phyloP scores from a whole-genome alignment of 2,113 vertebrate species.

The Melanocharis versteri region DNA sequence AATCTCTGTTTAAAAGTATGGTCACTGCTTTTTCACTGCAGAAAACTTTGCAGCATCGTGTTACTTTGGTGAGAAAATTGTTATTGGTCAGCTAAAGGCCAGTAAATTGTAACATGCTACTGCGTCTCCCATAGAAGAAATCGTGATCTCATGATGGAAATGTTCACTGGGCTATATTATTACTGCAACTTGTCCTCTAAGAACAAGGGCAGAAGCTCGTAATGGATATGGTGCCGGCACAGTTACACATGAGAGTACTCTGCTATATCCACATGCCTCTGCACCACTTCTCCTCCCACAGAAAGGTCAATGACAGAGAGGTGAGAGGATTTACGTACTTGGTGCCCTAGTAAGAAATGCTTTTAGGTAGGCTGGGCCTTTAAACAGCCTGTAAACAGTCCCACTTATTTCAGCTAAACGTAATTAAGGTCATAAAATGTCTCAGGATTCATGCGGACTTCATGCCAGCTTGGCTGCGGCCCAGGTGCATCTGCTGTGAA shows the following conservation, averaged over 20 bases:
- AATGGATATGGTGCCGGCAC: background rate
- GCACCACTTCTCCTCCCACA: background rate
- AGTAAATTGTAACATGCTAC: background rate
- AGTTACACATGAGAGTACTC: background rate
- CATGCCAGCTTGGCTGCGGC: conserved; percentile 4
- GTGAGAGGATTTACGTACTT: conserved; percentile 8
- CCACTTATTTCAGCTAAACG: background rate
- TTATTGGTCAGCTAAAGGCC: background rate
- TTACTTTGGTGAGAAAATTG: background rate
- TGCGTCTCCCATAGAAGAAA: background rate
- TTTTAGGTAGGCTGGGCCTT: conserved; percentile 1
- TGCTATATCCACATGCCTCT: conserved; percentile 4
- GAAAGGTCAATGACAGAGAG: conserved; percentile 65
- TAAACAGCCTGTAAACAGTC: conserved; percentile 28
- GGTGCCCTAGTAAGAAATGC: conserved; percentile 6
- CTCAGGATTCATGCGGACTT: conserved; percentile 13
- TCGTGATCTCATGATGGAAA: conserved; percentile 39
- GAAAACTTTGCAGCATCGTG: background rate
- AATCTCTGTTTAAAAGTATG: background rate
- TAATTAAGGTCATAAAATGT: conserved; percentile 55
- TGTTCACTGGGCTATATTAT: conserved; percentile 34
- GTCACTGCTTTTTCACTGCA: background rate
- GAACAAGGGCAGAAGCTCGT: conserved; percentile 38
- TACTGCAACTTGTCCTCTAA: conserved; percentile 29
- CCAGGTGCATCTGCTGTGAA: background rate